Base-by-base conservation (phyloP, 2,888 invertebrate genomes). In the Miltochrista miniata region DNA sequence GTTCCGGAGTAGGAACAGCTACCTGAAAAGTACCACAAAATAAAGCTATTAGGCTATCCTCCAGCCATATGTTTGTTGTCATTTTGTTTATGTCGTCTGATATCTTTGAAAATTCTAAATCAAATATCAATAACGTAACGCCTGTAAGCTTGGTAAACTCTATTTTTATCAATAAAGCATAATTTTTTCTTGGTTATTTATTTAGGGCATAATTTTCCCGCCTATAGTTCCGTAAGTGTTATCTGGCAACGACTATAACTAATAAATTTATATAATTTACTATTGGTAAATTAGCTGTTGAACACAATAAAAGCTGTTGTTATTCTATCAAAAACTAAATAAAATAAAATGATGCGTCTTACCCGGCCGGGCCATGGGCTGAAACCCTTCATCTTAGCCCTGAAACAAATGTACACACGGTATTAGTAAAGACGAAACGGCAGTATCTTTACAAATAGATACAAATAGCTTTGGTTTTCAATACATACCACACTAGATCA, bases 311-410 rank as follows among this genome's bases (percentile, higher is more conserved):
- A 31, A 40, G 14, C 34, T 30, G 47, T 38, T 54, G 44, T 48
- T 48, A 39, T 48, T 42, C 39, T 56, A 60, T 61, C 52, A 43
- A 50, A 48, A 29, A 47, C 29, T 48, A 56, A 64, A 65, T 71
- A 73, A 61, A 68, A 72, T 77, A 77, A 67, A 76, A 68, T 63
- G 71, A 78, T 75, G 78, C 85, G 83, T 95, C 96, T 96, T 94
- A 98, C 98, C 95, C 97, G 96, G 90, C 97, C 98, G 61, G 98
- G 98, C 98, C 98, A 98, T 63, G 98, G 97, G 68, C 97, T 96
- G 92, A 97, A 98, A 71, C 98, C 97, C 93, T 98, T 98, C 98
- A 98, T 98, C 94, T 98, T 98, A 53, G 98, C 98, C 98, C 98
- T 98, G 94, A 79, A 91, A 91, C 90, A 90, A 90, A 79, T 53